phyloP scores from a whole-genome alignment of 2,113 vertebrate genomes.

The Motacilla tschutschensis region DNA sequence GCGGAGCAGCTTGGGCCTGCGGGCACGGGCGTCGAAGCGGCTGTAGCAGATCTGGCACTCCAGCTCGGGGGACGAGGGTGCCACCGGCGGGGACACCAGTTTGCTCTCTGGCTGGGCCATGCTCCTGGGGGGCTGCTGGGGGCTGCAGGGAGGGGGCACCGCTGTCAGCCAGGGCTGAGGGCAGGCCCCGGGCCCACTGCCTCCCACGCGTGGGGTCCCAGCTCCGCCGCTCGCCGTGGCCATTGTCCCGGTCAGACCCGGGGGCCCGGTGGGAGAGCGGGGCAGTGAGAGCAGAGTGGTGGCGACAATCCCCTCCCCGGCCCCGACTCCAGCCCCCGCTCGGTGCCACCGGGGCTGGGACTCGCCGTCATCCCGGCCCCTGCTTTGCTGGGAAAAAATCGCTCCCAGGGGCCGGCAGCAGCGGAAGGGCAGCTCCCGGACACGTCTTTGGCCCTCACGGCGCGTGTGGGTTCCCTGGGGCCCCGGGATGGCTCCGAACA shows the following conservation, averaged over 20 bases:
- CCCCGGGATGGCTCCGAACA: not conserved
- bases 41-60: constrained; percentile 91
- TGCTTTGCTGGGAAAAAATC: not conserved
- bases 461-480: too few species aligned
- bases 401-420: not conserved
- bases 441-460: not conserved
- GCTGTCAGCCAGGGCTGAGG: not conserved
- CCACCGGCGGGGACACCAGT: constrained; percentile 17
- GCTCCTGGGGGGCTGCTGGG: not conserved
- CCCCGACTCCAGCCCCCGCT: not conserved
- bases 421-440: not conserved
- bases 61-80: constrained; percentile 70
- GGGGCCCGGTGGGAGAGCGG: not conserved
- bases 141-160: not conserved
- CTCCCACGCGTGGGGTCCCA: not conserved
- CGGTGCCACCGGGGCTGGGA: not conserved
- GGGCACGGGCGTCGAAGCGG: constrained; percentile 72
- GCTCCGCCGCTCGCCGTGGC: not conserved
- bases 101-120: constrained; percentile 59
- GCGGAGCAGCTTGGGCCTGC: constrained; percentile 79
- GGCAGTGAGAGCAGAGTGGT: too few species aligned
- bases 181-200: not conserved
- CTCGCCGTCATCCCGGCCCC: not conserved
- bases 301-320: not conserved
- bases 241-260: not conserved